Conservation (phyloP, 2,888 invertebrate species). For the Brachyopa scutellaris region DNA sequence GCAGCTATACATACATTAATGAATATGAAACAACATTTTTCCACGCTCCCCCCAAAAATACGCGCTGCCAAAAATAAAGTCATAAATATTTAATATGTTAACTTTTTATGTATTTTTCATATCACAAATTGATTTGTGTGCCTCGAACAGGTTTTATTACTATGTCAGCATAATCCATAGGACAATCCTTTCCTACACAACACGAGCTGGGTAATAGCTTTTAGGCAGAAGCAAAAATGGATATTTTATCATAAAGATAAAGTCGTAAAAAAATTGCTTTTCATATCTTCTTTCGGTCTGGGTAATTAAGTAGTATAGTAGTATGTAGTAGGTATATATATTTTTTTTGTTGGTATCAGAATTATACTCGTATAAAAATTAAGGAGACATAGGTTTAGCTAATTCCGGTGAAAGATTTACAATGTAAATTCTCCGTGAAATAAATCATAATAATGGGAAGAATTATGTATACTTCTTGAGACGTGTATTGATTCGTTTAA, state of each 20-base stretch:
- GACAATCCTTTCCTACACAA: constrained; percentile 40
- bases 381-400: neutral
- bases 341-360: too few species aligned
- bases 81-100: constrained; percentile 67
- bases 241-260: constrained; percentile 41
- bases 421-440: too few species aligned
- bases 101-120: constrained; percentile 48
- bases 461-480: too few species aligned
- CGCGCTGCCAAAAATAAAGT: constrained; percentile 45
- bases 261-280: constrained; percentile 39
- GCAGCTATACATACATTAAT: neutral
- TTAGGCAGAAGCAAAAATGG: constrained; percentile 3
- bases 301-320: constrained; percentile 42
- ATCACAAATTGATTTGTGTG: constrained; percentile 59
- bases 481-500: too few species aligned
- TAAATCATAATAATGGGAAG: too few species aligned
- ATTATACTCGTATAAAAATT: too few species aligned
- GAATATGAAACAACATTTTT: constrained; percentile 7
- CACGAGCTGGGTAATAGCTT: constrained; percentile 15
- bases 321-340: too few species aligned
- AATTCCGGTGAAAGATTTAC: neutral
- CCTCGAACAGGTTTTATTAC: constrained; percentile 51
- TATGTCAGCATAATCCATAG: constrained; percentile 46
- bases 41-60: too few species aligned
- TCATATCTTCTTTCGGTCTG: constrained; percentile 3